Percentiles rank a stretch among this genome's conserved stretches.
phyloP scores from a whole-genome alignment of 1,140 invertebrate genomes.

The Paracyclopina nana region DNA sequence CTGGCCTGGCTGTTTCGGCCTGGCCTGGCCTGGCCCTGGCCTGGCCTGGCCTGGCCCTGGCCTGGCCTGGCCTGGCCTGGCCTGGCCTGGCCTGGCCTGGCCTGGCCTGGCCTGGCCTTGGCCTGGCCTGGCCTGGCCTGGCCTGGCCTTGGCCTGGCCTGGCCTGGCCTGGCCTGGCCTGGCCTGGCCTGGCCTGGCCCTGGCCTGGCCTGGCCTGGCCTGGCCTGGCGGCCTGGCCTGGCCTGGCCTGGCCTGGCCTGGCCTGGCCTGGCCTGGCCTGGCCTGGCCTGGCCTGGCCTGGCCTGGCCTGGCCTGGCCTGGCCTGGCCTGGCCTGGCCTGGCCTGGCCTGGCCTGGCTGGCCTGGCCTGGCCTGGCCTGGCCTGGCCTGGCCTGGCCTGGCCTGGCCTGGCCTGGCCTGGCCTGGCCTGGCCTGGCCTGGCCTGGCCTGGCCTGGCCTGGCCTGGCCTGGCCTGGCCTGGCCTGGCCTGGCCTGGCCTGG shows the following conservation, averaged over 20 bases:
- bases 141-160: slow-evolving; percentile 21
- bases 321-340: slow-evolving; percentile 22
- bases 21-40: slow-evolving; percentile 20
- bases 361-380: slow-evolving; percentile 20
- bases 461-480: slow-evolving; percentile 21
- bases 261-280: slow-evolving; percentile 21
- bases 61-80: slow-evolving; percentile 19
- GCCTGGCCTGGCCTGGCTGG: slow-evolving; percentile 22
- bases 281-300: slow-evolving; percentile 21
- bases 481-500: slow-evolving; percentile 21
- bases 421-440: slow-evolving; percentile 22
- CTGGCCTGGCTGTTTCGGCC: slow-evolving; percentile 20
- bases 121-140: slow-evolving; percentile 21
- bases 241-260: slow-evolving; percentile 21
- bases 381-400: slow-evolving; percentile 20
- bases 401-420: slow-evolving; percentile 19
- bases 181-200: slow-evolving; percentile 19
- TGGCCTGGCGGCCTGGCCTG: too few species aligned
- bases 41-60: slow-evolving; percentile 21
- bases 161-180: slow-evolving; percentile 20
- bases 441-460: slow-evolving; percentile 21
- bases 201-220: slow-evolving; percentile 21
- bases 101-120: slow-evolving; percentile 21
- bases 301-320: slow-evolving; percentile 21
- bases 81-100: slow-evolving; percentile 21